Conservation (phyloP, 2,888 invertebrate genomes). For the Dichetophora obliterata region DNA sequence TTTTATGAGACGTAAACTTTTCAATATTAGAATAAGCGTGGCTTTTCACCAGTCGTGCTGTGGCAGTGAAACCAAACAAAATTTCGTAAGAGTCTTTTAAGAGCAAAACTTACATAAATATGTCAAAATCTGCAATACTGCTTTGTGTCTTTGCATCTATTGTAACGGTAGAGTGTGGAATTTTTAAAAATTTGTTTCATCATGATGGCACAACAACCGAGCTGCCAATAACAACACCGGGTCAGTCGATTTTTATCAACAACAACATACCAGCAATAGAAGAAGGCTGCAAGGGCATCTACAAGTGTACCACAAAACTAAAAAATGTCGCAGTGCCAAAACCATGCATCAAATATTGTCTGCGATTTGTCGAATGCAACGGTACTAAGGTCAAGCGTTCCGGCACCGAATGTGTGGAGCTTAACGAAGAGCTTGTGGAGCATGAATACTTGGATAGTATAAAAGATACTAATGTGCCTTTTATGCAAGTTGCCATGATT, state of each 20-base stretch:
- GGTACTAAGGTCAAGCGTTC: slow-evolving; percentile 45
- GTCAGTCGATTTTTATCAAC: slow-evolving; percentile 38
- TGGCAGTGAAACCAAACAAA: neutral
- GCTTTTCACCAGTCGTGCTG: neutral
- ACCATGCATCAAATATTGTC: slow-evolving; percentile 62
- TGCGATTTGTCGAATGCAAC: slow-evolving; percentile 56
- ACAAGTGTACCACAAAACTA: slow-evolving; percentile 58
- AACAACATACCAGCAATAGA: slow-evolving; percentile 57
- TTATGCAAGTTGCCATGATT: slow-evolving; percentile 64
- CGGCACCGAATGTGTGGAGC: slow-evolving; percentile 57
- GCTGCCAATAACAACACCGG: slow-evolving; percentile 37
- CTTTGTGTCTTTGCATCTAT: neutral
- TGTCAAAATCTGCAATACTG: slow-evolving; percentile 3
- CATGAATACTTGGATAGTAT: slow-evolving; percentile 43
- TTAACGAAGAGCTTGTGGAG: slow-evolving; percentile 56
- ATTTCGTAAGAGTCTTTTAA: too few relatives aligned
- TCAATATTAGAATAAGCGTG: neutral
- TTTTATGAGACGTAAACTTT: too few relatives aligned
- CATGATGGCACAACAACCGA: slow-evolving; percentile 43
- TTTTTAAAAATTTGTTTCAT: neutral
- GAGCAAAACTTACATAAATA: neutral
- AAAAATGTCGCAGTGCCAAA: slow-evolving; percentile 48
- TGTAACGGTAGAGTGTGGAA: neutral
- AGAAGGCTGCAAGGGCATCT: slow-evolving; percentile 53
- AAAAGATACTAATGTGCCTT: slow-evolving; percentile 26